Evolutionary conservation across 2,797 vertebrate species (phyloP).

Genomic region (Limosa lapponica): DNA sequence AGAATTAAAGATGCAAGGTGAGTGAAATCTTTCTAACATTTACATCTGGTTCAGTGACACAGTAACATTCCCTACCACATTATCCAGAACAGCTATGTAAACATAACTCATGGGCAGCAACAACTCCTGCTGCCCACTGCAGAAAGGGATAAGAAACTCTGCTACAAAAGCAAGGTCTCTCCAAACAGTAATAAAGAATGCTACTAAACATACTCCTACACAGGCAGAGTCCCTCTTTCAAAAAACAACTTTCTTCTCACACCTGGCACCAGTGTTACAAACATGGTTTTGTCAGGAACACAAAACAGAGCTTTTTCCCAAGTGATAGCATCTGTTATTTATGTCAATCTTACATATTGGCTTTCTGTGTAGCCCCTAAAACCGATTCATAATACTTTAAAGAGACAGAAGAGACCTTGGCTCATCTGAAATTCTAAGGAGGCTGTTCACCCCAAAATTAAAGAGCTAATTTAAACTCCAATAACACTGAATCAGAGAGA

Average conservation of each 20-base stretch:
- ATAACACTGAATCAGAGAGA: neutral
- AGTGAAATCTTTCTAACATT: neutral
- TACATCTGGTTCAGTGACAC: neutral
- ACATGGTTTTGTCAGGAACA: neutral
- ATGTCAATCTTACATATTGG: neutral
- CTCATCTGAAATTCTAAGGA: neutral
- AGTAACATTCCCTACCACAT: neutral
- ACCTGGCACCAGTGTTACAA: neutral
- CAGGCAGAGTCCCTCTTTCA: neutral
- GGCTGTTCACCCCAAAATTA: neutral
- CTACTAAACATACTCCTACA: neutral
- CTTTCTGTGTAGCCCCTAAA: neutral
- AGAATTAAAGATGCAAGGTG: neutral
- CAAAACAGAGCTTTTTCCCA: neutral
- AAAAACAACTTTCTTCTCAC: neutral
- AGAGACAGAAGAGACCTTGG: neutral
- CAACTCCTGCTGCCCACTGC: neutral
- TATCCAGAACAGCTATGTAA: neutral
- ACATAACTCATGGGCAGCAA: neutral
- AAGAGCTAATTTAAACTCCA: neutral
- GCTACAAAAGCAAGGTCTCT: neutral
- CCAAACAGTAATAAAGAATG: neutral
- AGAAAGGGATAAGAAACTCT: neutral
- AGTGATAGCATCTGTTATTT: neutral
- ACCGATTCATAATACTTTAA: neutral